Evolutionary conservation across 2,113 vertebrate species (phyloP).

Genomic region (Poeciliopsis retropinna): DNA sequence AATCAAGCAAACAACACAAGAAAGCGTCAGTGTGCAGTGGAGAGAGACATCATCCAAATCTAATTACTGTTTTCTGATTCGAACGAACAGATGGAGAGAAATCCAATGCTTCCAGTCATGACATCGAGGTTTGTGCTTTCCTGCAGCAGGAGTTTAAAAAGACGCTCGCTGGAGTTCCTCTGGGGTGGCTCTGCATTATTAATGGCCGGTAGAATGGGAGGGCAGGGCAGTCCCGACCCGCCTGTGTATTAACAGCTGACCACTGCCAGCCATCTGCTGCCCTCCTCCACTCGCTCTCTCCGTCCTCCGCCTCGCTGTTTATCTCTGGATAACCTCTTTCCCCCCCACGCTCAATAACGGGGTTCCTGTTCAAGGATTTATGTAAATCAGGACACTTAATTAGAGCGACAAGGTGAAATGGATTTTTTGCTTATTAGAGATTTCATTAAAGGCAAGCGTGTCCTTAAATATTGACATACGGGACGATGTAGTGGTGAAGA

Average conservation of each 20-base stretch:
- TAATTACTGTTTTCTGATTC: conserved; percentile 47
- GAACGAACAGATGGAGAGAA: conserved; percentile 43
- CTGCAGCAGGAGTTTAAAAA: conserved; percentile 16
- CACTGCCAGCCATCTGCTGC: conserved; percentile 76
- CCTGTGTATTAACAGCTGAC: conserved; percentile 71
- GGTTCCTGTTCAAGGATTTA: conserved; percentile 26
- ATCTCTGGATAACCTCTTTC: not conserved
- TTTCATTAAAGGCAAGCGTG: conserved; percentile 3
- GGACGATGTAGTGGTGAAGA: not conserved
- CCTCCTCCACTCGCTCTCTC: conserved; percentile 8
- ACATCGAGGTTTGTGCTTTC: conserved; percentile 18
- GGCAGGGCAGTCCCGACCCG: conserved; percentile 63
- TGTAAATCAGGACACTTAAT: conserved; percentile 25
- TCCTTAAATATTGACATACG: not conserved
- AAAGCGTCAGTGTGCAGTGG: conserved; percentile 24
- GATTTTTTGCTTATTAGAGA: conserved; percentile 20
- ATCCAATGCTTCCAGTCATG: conserved; percentile 17
- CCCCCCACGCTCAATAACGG: conserved; percentile 7
- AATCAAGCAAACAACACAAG: too few species aligned
- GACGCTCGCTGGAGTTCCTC: conserved; percentile 22
- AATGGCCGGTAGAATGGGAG: conserved; percentile 50
- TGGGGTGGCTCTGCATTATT: conserved; percentile 60
- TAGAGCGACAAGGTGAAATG: conserved; percentile 21
- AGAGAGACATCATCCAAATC: conserved; percentile 35
- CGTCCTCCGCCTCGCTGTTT: conserved; percentile 7